Percentiles rank a stretch among this genome's conserved stretches.
phyloP scores from a whole-genome alignment of 2,888 invertebrate species.

The Xestia c-nigrum region DNA sequence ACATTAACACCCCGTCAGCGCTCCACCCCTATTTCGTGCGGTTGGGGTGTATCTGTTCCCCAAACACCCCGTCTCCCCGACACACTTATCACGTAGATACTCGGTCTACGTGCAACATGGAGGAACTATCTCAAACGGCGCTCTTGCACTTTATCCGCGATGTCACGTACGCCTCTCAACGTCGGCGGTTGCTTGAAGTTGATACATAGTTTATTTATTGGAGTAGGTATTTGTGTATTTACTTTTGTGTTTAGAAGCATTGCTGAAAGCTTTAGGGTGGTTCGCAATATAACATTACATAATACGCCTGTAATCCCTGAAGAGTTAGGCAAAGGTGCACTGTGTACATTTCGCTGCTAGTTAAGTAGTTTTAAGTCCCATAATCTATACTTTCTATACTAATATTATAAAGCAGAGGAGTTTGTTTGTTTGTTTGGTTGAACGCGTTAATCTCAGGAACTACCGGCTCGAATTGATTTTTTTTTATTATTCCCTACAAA shows the following conservation, averaged over 20 bases:
- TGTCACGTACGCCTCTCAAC: conserved; percentile 45
- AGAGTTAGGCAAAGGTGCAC: no score
- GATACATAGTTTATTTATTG: conserved; percentile 37
- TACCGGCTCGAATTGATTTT: no score
- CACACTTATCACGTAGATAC: conserved; percentile 47
- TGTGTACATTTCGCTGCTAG: no score
- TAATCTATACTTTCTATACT: no score
- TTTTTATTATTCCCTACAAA: no score
- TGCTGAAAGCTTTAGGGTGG: conserved; percentile 1
- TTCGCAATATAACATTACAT: background rate
- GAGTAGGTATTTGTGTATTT: background rate
- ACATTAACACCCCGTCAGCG: background rate
- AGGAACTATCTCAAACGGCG: conserved; percentile 34
- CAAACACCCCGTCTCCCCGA: background rate
- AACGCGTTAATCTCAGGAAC: no score
- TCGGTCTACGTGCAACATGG: conserved; percentile 49
- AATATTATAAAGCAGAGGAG: no score
- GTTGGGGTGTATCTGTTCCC: conserved; percentile 5
- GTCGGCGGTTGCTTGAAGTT: conserved; percentile 13
- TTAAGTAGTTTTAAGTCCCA: no score
- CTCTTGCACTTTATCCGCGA: conserved; percentile 47
- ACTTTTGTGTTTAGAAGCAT: background rate
- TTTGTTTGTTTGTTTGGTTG: no score
- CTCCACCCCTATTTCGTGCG: background rate
- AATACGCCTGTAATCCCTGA: background rate